Evolutionary conservation across 2,888 invertebrate species (phyloP), one percentile per base, ranked within the genome.

Genomic region (Meiosimyza platycephala): DNA sequence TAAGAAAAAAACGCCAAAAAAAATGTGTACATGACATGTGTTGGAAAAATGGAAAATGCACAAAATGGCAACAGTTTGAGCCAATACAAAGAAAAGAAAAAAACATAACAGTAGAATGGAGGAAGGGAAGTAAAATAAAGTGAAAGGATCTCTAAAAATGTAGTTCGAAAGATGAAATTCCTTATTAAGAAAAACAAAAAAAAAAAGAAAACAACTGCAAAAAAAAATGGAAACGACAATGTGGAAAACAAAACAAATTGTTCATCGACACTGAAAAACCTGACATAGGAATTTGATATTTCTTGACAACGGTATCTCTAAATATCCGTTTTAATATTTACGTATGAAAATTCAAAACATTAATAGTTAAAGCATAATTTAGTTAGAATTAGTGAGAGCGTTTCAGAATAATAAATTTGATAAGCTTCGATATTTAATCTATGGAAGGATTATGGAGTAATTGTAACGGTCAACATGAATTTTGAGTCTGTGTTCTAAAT

Each of bases 11-110:
- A 3, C 3, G 28, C 28, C 28, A 28, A 28, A 3, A 28, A 3
- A 3, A 0, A 28, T 28, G 28, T 4, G 28, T 28, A 3, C 28
- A 28, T 28, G 28, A 4, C 55, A 55, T 55, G 22, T 18, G 18
- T 55, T 16, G 55, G 11, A 18, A 18, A 16, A 55, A 55, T 55
- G 55, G 18, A 18, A 55, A 55, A 18, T 55, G 55, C 55, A 55
- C 15, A 55, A 13, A 55, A 18, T 13, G 22, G 55, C 55, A 55
- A 55, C 55, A 55, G 22, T 22, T 5, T 22, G 12, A 22, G 16
- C 12, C 11, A 55, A 11, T 6, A 55, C n/a, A 13, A 55, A 55
- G 22, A 55, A 22, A 18, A 18, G 22, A 9, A 3, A 55, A 55
- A 55, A 55, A 16, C 16, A 55, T 2, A 16, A 55, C 11, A 16